A percentile compares a stretch with the other conserved stretches of the same genome.
Conservation (phyloP, 2,888 invertebrate species). For the Leptopilina drosophilae region DNA sequence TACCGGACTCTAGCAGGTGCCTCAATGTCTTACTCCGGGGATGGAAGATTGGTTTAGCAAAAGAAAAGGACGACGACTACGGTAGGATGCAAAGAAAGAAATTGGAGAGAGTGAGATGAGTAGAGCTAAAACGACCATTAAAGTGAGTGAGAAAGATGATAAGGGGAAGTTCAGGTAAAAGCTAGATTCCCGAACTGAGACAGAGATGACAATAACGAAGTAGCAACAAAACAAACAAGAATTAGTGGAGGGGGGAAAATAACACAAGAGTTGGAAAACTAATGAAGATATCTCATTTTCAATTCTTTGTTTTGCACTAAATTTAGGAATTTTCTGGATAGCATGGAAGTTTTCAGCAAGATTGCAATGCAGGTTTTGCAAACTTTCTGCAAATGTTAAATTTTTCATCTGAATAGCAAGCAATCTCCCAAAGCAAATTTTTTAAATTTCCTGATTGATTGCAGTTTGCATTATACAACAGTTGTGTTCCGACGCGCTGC, state of each 20-base stretch:
- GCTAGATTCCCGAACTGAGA: constrained; percentile 42
- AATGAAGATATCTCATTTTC: background rate
- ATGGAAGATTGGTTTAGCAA: constrained; percentile 72
- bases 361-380: no score
- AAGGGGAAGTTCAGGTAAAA: constrained; percentile 38
- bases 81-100: constrained; percentile 50
- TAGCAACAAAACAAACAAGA: constrained; percentile 35
- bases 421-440: no score
- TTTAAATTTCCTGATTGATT: no score
- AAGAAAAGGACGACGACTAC: constrained; percentile 50
- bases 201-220: background rate
- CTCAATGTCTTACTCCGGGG: constrained; percentile 76
- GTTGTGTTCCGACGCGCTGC: constrained; percentile 77
- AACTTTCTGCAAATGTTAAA: no score
- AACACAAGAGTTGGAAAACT: constrained; percentile 8
- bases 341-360: no score
- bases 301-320: no score
- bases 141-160: constrained; percentile 30
- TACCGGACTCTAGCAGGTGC: constrained; percentile 74
- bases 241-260: background rate
- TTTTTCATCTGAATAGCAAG: no score
- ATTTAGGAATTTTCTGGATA: no score
- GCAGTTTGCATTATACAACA: no score
- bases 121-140: constrained; percentile 44
- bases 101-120: constrained; percentile 39